Evolutionary conservation across 2,888 invertebrate species (phyloP).

Genomic region (Pachliopta kotzebuea): DNA sequence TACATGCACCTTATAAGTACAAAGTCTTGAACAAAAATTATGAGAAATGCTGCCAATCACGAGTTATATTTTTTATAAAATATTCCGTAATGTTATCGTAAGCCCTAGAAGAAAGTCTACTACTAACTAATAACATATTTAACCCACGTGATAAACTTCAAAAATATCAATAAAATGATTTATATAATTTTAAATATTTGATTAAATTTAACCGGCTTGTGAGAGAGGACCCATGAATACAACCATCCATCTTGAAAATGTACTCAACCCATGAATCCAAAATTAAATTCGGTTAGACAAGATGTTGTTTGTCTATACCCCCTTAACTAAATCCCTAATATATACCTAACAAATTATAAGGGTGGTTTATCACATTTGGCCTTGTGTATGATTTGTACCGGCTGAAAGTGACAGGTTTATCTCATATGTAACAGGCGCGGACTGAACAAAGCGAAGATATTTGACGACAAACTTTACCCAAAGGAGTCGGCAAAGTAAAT

Average conservation of each 20-base stretch:
- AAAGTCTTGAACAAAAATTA: no score
- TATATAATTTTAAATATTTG: no score
- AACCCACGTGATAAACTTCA: no score
- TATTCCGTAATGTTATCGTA: no score
- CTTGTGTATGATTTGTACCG: slow-evolving; percentile 7
- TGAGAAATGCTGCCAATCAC: no score
- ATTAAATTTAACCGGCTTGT: no score
- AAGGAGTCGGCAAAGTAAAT: not conserved
- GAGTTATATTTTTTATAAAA: no score
- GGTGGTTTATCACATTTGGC: not conserved
- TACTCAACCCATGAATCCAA: not conserved
- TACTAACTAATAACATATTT: no score
- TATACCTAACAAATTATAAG: not conserved
- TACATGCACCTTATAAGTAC: no score
- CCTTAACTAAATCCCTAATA: not conserved
- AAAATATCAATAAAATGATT: no score
- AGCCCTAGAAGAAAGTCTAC: no score
- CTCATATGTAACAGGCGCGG: not conserved
- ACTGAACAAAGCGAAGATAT: slow-evolving; percentile 8
- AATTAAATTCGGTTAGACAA: not conserved
- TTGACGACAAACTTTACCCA: not conserved
- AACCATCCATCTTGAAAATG: not conserved
- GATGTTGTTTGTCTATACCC: not conserved
- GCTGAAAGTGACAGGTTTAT: slow-evolving; percentile 17
- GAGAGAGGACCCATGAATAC: not conserved